phyloP scores from a whole-genome alignment of 2,797 vertebrate species.

The Perodicticus potto region DNA sequence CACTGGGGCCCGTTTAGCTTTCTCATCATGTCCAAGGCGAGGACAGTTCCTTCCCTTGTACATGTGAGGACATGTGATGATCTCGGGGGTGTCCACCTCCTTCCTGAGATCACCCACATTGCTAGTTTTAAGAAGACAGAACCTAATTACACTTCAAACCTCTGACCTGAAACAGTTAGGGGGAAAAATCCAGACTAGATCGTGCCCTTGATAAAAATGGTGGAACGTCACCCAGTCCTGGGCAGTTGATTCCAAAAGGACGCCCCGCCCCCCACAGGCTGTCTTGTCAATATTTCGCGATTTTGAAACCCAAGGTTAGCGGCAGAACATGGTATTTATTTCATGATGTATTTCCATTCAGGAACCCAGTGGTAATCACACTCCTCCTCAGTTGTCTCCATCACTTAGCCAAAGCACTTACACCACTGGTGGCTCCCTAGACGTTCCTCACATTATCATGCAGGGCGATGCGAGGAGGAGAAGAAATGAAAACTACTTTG shows the following conservation, averaged over 20 bases:
- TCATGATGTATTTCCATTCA: constrained; percentile 85
- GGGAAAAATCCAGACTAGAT: background rate
- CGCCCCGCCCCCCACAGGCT: constrained; percentile 21
- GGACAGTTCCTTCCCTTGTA: background rate
- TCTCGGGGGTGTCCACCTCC: background rate
- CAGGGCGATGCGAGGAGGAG: constrained; percentile 99
- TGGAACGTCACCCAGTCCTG: background rate
- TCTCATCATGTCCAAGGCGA: background rate
- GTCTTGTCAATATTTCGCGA: constrained; percentile 68
- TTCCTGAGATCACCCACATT: background rate
- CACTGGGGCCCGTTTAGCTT: background rate
- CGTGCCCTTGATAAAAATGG: background rate
- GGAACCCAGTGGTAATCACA: constrained; percentile 98
- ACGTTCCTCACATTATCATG: constrained; percentile 99
- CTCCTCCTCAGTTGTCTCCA: constrained; percentile 97
- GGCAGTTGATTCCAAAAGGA: constrained; percentile 8
- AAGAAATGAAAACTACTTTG: constrained; percentile 99
- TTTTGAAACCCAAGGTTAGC: constrained; percentile 77
- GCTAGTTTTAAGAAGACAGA: background rate
- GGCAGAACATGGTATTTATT: constrained; percentile 75
- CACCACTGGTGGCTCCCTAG: constrained; percentile 97
- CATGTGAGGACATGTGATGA: background rate
- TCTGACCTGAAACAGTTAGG: background rate
- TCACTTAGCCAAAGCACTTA: constrained; percentile 97
- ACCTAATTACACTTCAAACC: background rate